Evolutionary conservation across 30 jellyfish, hydroid and myxozoan genomes (phyloP).

Genomic region (Turritopsis dohrnii): DNA sequence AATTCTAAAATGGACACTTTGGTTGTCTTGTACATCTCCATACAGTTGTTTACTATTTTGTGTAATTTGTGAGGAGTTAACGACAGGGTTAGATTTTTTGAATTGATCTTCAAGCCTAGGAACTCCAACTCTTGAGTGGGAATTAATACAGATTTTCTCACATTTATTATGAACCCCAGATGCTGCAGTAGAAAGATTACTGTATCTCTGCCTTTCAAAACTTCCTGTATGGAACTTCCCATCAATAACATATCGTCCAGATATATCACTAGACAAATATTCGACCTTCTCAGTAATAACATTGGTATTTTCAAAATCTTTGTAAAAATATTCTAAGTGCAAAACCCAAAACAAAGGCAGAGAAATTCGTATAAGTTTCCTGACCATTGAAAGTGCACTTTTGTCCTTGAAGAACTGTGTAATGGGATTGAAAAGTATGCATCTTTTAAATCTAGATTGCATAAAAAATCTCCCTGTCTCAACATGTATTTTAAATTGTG

Average conservation of each 20-base stretch:
- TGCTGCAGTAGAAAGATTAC: background rate
- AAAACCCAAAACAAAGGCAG: no score
- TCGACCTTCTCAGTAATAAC: background rate
- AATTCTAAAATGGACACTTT: background rate
- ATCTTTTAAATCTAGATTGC: background rate
- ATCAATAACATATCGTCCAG: background rate
- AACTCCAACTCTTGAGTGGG: no score
- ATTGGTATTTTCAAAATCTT: constrained; percentile 4
- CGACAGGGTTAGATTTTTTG: background rate
- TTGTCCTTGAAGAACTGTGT: constrained; percentile 4
- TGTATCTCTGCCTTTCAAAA: background rate
- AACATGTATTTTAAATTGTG: background rate
- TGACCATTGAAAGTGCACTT: background rate
- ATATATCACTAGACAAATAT: background rate
- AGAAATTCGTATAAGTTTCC: constrained; percentile 5
- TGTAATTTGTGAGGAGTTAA: background rate
- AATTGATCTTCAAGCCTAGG: background rate
- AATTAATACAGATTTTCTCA: no score
- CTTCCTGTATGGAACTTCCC: constrained; percentile 10
- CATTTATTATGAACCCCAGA: no score
- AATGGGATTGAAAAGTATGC: constrained; percentile 7
- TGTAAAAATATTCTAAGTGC: constrained; percentile 5
- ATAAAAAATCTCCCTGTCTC: background rate
- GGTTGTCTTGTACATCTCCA: background rate
- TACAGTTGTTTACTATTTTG: background rate